Base-by-base conservation (phyloP, 2,888 invertebrate genomes). In the Diarsia brunnea region DNA sequence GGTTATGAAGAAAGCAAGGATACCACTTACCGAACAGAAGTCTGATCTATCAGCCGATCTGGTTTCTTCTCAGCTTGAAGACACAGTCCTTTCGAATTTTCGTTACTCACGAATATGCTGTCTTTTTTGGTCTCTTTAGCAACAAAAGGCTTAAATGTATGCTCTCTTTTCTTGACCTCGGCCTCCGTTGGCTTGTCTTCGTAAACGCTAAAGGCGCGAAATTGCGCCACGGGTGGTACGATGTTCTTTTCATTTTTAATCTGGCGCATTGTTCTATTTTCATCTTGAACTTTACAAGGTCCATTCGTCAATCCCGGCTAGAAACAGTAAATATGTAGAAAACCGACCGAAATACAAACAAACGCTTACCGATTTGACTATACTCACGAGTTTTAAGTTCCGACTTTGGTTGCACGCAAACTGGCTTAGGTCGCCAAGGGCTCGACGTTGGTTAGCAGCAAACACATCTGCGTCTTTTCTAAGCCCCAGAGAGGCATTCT, bases 191-290 rank as follows among this genome's bases (percentile, higher is more conserved):
- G 93, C 70, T 95, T 95, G 86, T 98, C 98, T 90, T 98, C 98
- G 89, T 98, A 98, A 2, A 98, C 98, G 88, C 98, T 98, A 92
- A 98, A 98, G 61, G 98, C 97, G 94, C 98, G 98, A 94, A 98
- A 97, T 90, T 98, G 98, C 78, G 97, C 98, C 89, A 98, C 98
- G 71, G 98, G 98, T 82, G 94, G 96, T 77, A 95, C 94, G 70
- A 97, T 96, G 84, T 95, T 96, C 91, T 96, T 96, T 84, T 96
- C 96, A 87, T 96, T 96, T 88, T 96, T 96, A 60, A 96, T 95
- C 84, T 93, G 95, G 73, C 95, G 95, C 83, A 96, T 91, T 51
- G 95, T 94, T 86, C 95, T 94, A 82, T 94, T 96, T 85, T 96
- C 96, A 92, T 96, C 96, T 93, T 95, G 95, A 93, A 91, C 93